Conservation (phyloP, 2,888 invertebrate genomes). For the Hoplodrina ambigua region DNA sequence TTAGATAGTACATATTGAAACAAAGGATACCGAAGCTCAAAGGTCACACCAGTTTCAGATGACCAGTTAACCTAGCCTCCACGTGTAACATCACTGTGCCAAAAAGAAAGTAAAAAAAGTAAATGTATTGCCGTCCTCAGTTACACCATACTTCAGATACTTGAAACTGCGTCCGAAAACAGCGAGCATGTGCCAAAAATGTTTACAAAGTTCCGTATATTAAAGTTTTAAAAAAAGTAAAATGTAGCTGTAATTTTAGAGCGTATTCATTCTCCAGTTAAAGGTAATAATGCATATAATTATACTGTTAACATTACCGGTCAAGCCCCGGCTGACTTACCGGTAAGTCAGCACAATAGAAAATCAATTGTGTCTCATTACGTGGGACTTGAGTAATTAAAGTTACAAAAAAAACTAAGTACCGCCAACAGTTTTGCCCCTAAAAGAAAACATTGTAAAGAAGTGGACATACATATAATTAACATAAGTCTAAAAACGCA, state of each 20-base stretch:
- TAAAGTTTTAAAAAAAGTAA: not conserved
- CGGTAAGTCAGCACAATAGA: too few relatives aligned
- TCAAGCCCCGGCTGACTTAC: too few relatives aligned
- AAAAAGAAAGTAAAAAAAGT: constrained; percentile 18
- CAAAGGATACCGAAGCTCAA: not conserved
- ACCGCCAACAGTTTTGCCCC: too few relatives aligned
- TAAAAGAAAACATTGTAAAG: too few relatives aligned
- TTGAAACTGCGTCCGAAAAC: constrained; percentile 31
- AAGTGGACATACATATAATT: too few relatives aligned
- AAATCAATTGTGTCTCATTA: too few relatives aligned
- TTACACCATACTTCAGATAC: constrained; percentile 31
- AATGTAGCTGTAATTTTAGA: not conserved
- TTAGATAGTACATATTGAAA: too few relatives aligned
- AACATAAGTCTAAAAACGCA: too few relatives aligned
- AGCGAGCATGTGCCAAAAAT: constrained; percentile 25
- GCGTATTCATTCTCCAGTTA: not conserved
- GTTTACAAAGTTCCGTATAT: constrained; percentile 28
- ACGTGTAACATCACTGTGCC: constrained; percentile 4
- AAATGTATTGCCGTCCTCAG: constrained; percentile 34
- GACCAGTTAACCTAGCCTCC: constrained; percentile 16
- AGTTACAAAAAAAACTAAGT: too few relatives aligned
- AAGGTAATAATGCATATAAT: too few relatives aligned
- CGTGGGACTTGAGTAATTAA: too few relatives aligned
- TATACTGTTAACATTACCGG: too few relatives aligned
- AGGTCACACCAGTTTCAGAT: constrained; percentile 21